phyloP scores from a whole-genome alignment of 2,797 vertebrate species.

The Phaenicophaeus curvirostris region DNA sequence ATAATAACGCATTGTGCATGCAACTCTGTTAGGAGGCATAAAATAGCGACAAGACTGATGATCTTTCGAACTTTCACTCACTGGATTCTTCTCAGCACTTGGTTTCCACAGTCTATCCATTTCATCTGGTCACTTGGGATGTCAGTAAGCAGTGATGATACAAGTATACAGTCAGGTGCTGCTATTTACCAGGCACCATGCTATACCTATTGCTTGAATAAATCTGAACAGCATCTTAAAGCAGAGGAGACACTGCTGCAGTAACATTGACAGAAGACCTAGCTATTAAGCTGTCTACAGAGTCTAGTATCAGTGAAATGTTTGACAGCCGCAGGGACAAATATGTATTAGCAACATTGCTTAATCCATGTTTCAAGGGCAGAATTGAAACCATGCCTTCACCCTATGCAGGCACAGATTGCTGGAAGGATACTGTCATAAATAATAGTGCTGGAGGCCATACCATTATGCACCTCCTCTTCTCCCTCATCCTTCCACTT shows the following conservation, averaged over 20 bases:
- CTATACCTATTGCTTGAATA: constrained; percentile 76
- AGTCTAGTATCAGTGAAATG: constrained; percentile 79
- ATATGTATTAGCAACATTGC: constrained; percentile 77
- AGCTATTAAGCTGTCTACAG: constrained; percentile 81
- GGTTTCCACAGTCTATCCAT: constrained; percentile 15
- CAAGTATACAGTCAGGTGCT: constrained; percentile 63
- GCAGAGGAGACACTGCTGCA: constrained; percentile 71
- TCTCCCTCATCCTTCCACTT: constrained; percentile 62
- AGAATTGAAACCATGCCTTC: constrained; percentile 76
- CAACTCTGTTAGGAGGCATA: not conserved
- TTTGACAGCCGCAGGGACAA: constrained; percentile 80
- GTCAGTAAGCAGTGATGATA: constrained; percentile 55
- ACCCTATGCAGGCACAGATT: constrained; percentile 60
- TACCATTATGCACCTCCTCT: constrained; percentile 51
- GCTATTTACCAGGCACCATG: constrained; percentile 73
- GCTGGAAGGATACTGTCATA: constrained; percentile 74
- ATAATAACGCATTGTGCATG: constrained; percentile 4
- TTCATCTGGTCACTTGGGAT: constrained; percentile 57
- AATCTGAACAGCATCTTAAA: constrained; percentile 74
- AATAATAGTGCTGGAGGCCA: constrained; percentile 71
- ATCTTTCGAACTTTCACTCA: constrained; percentile 27
- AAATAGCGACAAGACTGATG: not conserved
- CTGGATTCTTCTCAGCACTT: not conserved
- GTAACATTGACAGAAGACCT: constrained; percentile 78
- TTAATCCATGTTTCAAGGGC: constrained; percentile 81